Base-by-base conservation (phyloP, 2,797 vertebrate species). In the Coluber constrictor region DNA sequence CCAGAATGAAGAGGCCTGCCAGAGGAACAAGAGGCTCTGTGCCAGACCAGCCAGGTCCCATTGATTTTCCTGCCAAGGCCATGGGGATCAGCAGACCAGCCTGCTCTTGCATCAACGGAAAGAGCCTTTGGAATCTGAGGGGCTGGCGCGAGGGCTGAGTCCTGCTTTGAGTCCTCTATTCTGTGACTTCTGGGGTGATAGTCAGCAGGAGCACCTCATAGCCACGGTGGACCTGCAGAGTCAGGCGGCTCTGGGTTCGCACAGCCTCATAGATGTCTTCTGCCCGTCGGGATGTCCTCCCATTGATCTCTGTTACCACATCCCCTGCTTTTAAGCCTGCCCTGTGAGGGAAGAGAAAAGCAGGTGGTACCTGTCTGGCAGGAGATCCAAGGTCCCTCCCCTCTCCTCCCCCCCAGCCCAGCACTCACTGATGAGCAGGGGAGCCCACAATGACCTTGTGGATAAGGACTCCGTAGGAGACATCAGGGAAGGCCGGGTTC, bases 191-290 rank as follows among this genome's bases (percentile, higher is more conserved):
- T 0, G 99, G 99, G 79, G 97, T 98, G 51, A 99, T 98, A 43
- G 98, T 98, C 88, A 99, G 97, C 86, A 95, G 97, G 66, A 99
- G 90, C 0, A 97, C 92, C 94, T 98, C 96, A 0, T 95, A 87
- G 94, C 98, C 97, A 0, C 99, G 98, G 57, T 97, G 97, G 91
- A 99, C 98, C 96, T 98, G 95, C 97, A 99, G 96, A 27, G 97
- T 98, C 96, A 99, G 98, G 94, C 93, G 98, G 93, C 98, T 97
- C 13, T 98, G 98, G 5, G 96, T 98, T 94, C 97, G 97, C 87
- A 99, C 98, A 0, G 98, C 98, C 92, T 98, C 97, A 18, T 99
- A 99, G 95, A 99, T 97, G 1, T 99, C 99, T 96, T 99, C 99
- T 0, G 99, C 97, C 0, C 98, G 98, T 92, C 97, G 97, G 0